phyloP scores from a whole-genome alignment of 2,888 invertebrate species.

The Drosophila vallismaia region DNA sequence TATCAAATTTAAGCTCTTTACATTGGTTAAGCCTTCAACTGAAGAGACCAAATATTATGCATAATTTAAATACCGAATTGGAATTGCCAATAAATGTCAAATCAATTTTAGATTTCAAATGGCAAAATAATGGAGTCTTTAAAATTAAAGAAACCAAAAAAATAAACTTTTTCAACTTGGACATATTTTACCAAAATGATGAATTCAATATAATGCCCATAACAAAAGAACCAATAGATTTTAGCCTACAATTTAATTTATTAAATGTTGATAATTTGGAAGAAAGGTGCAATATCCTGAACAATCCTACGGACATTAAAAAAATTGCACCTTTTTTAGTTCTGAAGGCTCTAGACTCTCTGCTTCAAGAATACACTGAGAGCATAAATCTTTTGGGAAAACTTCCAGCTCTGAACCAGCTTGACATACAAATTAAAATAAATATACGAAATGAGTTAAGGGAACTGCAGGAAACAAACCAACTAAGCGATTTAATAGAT shows the following conservation, averaged over 20 bases:
- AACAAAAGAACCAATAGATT: not conserved
- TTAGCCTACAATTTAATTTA: not conserved
- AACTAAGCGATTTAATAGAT: not conserved
- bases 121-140: not conserved
- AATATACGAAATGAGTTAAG: not conserved
- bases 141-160: not conserved
- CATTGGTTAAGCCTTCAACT: not conserved
- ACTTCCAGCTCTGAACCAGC: not conserved
- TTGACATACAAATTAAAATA: not conserved
- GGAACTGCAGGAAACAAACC: not conserved
- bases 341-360: not conserved
- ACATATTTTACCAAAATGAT: not conserved
- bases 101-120: not conserved
- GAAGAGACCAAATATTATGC: not conserved
- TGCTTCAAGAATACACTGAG: not conserved
- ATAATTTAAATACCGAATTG: not conserved
- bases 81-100: not conserved
- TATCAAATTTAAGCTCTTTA: not conserved
- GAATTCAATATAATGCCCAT: not conserved
- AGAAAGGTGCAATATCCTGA: not conserved
- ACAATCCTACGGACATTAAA: not conserved
- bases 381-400: not conserved
- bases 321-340: not conserved
- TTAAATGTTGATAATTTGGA: not conserved
- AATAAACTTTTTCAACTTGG: not conserved